Evolutionary conservation across 2,797 vertebrate species (phyloP).

Genomic region (Uromys caudimaculatus): DNA sequence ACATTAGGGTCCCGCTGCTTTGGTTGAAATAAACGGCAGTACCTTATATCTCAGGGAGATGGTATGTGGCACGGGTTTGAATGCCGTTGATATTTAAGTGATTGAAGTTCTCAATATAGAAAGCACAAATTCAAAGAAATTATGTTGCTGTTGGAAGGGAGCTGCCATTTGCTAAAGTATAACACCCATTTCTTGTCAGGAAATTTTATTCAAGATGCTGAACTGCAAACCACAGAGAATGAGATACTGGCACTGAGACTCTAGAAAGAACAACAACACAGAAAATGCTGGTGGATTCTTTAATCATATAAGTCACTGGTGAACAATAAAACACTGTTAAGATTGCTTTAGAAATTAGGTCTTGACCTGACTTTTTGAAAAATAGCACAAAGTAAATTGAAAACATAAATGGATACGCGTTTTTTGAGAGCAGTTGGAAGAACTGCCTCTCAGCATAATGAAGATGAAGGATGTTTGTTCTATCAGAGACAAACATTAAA

Average conservation of each 20-base stretch:
- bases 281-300: slow-evolving; percentile 89
- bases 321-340: slow-evolving; percentile 86
- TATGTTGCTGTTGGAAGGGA: slow-evolving; percentile 71
- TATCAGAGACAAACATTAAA: slow-evolving; percentile 85
- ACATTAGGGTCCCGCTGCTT: slow-evolving; percentile 61
- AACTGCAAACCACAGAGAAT: slow-evolving; percentile 64
- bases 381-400: slow-evolving; percentile 91
- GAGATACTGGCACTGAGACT: slow-evolving; percentile 71
- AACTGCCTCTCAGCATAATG: slow-evolving; percentile 89
- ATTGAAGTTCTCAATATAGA: slow-evolving; percentile 68
- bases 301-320: slow-evolving; percentile 89
- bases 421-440: slow-evolving; percentile 78
- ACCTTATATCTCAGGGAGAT: slow-evolving; percentile 70
- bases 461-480: slow-evolving; percentile 90
- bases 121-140: slow-evolving; percentile 76
- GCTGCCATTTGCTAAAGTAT: slow-evolving; percentile 70
- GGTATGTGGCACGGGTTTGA: slow-evolving; percentile 67
- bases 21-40: slow-evolving; percentile 66
- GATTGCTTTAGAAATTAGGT: slow-evolving; percentile 90
- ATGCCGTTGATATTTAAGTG: slow-evolving; percentile 70
- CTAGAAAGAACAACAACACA: slow-evolving; percentile 81
- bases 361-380: slow-evolving; percentile 92
- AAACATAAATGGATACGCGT: slow-evolving; percentile 91
- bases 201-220: slow-evolving; percentile 76
- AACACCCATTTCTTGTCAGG: slow-evolving; percentile 69